A percentile compares a stretch with the other conserved stretches of the same genome.
Evolutionary conservation across 2,113 vertebrate genomes (phyloP).

Genomic region (Dascyllus trimaculatus): DNA sequence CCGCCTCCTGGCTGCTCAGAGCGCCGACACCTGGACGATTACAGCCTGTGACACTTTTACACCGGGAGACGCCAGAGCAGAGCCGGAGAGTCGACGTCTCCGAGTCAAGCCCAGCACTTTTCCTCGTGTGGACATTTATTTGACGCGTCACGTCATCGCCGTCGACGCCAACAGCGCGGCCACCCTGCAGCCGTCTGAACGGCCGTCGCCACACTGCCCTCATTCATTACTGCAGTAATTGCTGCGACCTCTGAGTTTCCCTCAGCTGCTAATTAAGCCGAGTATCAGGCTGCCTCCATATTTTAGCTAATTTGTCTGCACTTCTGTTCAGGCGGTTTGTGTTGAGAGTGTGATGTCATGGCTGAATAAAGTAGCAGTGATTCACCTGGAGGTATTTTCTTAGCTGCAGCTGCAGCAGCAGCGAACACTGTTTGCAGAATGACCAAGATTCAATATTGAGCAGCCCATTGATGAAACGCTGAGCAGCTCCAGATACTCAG

Average conservation of each 20-base stretch:
- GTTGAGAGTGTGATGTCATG: slow-evolving; percentile 66
- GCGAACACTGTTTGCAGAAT: slow-evolving; percentile 49
- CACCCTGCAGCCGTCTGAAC: slow-evolving; percentile 72
- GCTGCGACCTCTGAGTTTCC: slow-evolving; percentile 71
- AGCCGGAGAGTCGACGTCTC: slow-evolving; percentile 31
- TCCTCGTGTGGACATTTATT: slow-evolving; percentile 77
- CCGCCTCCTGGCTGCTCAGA: too few species aligned
- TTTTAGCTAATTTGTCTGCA: slow-evolving; percentile 62
- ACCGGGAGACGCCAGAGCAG: too few species aligned
- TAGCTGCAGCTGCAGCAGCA: slow-evolving; percentile 54
- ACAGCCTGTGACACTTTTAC: too few species aligned
- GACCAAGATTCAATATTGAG: slow-evolving; percentile 40
- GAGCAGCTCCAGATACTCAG: too few species aligned
- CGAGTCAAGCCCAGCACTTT: slow-evolving; percentile 52
- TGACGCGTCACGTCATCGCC: slow-evolving; percentile 76
- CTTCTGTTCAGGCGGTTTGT: slow-evolving; percentile 57
- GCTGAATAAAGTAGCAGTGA: slow-evolving; percentile 52
- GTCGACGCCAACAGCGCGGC: slow-evolving; percentile 60
- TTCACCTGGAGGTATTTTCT: slow-evolving; percentile 62
- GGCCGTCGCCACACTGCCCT: slow-evolving; percentile 74
- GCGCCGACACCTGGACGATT: too few species aligned
- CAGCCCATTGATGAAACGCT: too few species aligned
- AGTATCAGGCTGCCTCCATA: slow-evolving; percentile 53
- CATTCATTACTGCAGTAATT: slow-evolving; percentile 80
- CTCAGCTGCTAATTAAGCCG: slow-evolving; percentile 63